Base-by-base conservation (phyloP, 53 echinoderm and acorn worm genomes). In the Pentamera pediparva region DNA sequence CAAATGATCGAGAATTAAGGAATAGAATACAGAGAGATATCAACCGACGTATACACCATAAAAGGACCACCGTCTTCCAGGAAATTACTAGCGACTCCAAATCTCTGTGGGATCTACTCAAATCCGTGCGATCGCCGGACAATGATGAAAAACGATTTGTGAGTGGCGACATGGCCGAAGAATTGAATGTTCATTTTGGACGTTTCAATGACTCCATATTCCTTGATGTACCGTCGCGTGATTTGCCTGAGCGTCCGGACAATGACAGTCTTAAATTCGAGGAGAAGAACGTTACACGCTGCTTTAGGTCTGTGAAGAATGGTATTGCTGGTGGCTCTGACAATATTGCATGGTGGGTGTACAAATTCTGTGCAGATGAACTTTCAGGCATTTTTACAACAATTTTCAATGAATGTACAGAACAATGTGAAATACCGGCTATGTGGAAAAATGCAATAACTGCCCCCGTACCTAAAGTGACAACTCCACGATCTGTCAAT, bases 1-100 rank as follows among this genome's bases (percentile, higher is more conserved):
- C 22, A 62, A 17, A 62, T 37, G 37, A 62, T 22, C 38, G 36
- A 39, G 15, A 35, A 62, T 38, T 62, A 37, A 62, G 37, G 20
- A 51, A 51, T 12, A 62, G 63, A 37, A 62, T 62, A 18, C 37
- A 62, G 63, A 62, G 63, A 62, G 63, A 62, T 35, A 62, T 62
- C 38, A 62, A 62, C 38, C n/a, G 37, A 62, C 36, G 63, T 4
- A 38, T 62, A 62, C 38, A 62, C 38, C 63, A 62, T 4, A 62
- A 62, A 6, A 62, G 38, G n/a, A 62, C 35, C 35, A 36, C 38
- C 38, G 63, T 62, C 38, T 39, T 62, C 21, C 62, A 62, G 13
- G 19, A 62, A 62, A 38, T 62, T 37, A 62, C 62, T 37, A 38
- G 36, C 37, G 62, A 37, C 62, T 62, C 62, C 37, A 62, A 62